Conservation (phyloP, 2,113 vertebrate species). For the Anguilla rostrata region DNA sequence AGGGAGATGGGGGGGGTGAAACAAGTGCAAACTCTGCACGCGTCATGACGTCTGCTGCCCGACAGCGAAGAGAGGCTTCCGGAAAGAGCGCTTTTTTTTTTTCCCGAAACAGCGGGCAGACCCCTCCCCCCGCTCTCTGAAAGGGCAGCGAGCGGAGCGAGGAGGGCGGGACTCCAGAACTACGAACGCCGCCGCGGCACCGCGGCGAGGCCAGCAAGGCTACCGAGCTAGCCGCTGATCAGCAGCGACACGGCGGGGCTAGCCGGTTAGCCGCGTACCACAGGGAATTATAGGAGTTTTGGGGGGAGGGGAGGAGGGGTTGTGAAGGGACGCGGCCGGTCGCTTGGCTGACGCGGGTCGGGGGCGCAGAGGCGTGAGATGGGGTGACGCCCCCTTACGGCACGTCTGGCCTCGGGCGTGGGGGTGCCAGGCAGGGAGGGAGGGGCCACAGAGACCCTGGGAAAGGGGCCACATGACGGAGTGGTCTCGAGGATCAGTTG, state of each 20-base stretch:
- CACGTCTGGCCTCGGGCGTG: conserved; percentile 3
- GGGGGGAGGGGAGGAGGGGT: no score
- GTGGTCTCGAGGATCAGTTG: no score
- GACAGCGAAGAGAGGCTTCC: not conserved
- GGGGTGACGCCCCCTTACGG: conserved; percentile 11
- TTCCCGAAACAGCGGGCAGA: not conserved
- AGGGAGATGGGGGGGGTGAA: not conserved
- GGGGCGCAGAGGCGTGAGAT: conserved; percentile 28
- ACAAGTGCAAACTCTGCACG: not conserved
- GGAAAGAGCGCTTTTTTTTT: not conserved
- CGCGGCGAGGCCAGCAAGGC: not conserved
- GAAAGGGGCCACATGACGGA: conserved; percentile 45
- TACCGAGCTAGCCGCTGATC: not conserved
- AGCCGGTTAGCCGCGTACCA: not conserved
- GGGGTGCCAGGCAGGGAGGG: not conserved
- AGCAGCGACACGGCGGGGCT: not conserved
- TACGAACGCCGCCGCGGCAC: no score
- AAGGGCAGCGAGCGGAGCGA: not conserved
- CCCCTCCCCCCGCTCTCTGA: not conserved
- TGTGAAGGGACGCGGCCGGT: no score
- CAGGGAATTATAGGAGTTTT: not conserved
- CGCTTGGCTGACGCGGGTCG: conserved; percentile 14
- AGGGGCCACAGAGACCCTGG: conserved; percentile 24
- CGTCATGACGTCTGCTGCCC: not conserved
- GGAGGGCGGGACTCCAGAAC: no score